Conservation (phyloP, 1,140 invertebrate species). For the Drosophila littoralis region DNA sequence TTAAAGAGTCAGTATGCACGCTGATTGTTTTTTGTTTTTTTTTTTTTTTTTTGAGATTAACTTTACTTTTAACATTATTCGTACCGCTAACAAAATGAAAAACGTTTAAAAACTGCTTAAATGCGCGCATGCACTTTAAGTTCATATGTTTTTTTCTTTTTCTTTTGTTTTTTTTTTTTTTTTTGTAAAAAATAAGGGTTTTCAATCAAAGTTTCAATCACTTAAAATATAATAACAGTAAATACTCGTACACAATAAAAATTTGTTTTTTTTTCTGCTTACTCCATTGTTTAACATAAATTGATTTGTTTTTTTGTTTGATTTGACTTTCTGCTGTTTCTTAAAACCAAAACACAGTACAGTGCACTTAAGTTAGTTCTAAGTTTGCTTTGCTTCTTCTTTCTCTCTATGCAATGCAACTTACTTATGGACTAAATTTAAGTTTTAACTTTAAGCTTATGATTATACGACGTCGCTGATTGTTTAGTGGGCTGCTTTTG, state of each 20-base stretch:
- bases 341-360: conserved; percentile 83
- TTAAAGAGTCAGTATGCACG: conserved; percentile 47
- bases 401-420: conserved; percentile 61
- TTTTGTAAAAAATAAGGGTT: conserved; percentile 64
- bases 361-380: conserved; percentile 72
- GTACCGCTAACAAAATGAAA: conserved; percentile 67
- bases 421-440: conserved; percentile 63
- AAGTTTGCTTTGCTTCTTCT: conserved; percentile 17
- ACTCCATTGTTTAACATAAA: conserved; percentile 58
- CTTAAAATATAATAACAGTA: conserved; percentile 83
- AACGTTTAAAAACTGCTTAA: conserved; percentile 66
- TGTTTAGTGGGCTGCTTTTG: conserved; percentile 72
- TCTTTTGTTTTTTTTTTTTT: conserved; percentile 36
- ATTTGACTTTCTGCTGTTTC: conserved; percentile 67
- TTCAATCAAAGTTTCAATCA: conserved; percentile 58
- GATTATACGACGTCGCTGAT: conserved; percentile 76
- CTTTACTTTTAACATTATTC: conserved; percentile 32
- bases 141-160: conserved; percentile 30
- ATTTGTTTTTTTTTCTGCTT: conserved; percentile 49
- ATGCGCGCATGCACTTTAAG: conserved; percentile 56
- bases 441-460: conserved; percentile 78
- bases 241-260: conserved; percentile 78
- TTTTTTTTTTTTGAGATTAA: conserved; percentile 34
- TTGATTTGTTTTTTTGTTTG: conserved; percentile 12
- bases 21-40: conserved; percentile 29